Evolutionary conservation across 1,140 invertebrate genomes (phyloP), one percentile per base, ranked within the genome.

Genomic region (Sycophaga agraensis): DNA sequence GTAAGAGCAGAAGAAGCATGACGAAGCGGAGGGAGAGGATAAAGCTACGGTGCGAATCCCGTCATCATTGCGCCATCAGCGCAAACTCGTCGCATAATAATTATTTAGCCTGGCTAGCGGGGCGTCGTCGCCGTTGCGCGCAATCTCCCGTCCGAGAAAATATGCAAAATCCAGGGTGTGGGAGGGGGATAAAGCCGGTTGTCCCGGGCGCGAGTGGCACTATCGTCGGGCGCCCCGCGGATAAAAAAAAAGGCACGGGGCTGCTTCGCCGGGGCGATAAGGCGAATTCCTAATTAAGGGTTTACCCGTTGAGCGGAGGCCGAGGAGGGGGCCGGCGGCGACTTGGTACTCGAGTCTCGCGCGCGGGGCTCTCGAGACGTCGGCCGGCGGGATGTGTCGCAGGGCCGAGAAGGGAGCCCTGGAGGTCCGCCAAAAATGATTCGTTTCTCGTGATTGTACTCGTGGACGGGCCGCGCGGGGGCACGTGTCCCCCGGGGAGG

Each of bases 361-460:
- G 45, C 17, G 34, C 48, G 53, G 35, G 37, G 2, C 19, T 42
- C 54, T 57, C 42, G 40, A 45, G 31, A 45, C 34, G 54, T 46
- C 28, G 21, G 24, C 31, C 40, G 17, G 46, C 31, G 46, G 49
- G 21, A 40, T 17, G 42, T 21, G 14, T 31, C 46, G 42, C 2
- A 37, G 7, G 22, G 34, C 17, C 11, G 12, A 26, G 35, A 43
- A 39, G 24, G 17, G 8, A 45, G 31, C 43, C 17, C 37, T 62
- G 60, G 60, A 62, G 53, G 49, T 42, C 19, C 24, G 51, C 60
- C 60, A 62, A 62, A 62, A 62, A 62, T 62, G 51, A 62, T 62
- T 62, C 60, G 60, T 46, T 56, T 62, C 53, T 56, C 60, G 60
- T 62, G 60, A 62, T 62, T 62, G 60, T 62, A 56, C 53, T 62